Conservation (phyloP, 1,140 invertebrate genomes). For the Microplitis demolitor region DNA sequence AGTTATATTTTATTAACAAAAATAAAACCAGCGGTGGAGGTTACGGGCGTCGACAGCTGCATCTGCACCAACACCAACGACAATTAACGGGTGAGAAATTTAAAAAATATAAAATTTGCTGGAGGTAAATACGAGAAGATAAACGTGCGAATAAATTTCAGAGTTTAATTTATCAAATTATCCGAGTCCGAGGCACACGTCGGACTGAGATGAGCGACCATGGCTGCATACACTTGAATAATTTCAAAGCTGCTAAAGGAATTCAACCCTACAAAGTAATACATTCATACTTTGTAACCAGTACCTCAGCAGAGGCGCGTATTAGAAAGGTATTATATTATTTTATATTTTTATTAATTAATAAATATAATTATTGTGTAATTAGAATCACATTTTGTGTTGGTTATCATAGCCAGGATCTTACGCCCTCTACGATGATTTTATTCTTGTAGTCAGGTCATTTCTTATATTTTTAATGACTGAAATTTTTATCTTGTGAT, state of each 20-base stretch:
- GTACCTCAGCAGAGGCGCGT: conserved; percentile 64
- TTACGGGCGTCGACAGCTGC: not conserved
- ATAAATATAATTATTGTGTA: too few relatives aligned
- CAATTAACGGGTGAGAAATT: too few relatives aligned
- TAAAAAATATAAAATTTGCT: too few relatives aligned
- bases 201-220: conserved; percentile 68
- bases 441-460: too few relatives aligned
- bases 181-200: conserved; percentile 33
- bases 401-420: too few relatives aligned
- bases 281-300: conserved; percentile 68
- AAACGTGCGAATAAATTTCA: not conserved
- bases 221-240: conserved; percentile 78
- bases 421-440: too few relatives aligned
- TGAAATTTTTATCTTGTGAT: too few relatives aligned
- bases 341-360: not conserved
- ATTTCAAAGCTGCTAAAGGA: conserved; percentile 77
- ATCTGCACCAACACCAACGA: not conserved
- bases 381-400: too few relatives aligned
- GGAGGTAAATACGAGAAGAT: too few relatives aligned
- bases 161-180: not conserved
- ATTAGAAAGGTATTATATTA: conserved; percentile 62
- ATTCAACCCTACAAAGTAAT: conserved; percentile 74
- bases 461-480: too few relatives aligned
- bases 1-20: not conserved
- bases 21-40: not conserved